phyloP scores from a whole-genome alignment of 2,113 vertebrate species.

The Nothobranchius furzeri region DNA sequence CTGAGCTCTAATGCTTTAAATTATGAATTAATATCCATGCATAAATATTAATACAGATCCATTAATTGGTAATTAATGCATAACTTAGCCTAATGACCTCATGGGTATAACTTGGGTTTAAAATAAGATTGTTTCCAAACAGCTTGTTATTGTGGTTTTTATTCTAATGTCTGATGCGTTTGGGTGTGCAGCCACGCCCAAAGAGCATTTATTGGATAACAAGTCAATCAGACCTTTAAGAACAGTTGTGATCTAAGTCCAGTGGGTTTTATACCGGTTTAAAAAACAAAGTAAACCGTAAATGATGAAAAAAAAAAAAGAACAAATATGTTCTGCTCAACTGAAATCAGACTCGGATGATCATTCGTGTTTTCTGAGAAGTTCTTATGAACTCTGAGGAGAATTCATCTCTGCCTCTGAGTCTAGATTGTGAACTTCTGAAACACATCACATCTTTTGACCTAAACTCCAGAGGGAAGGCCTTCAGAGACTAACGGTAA shows the following conservation, averaged over 20 bases:
- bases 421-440: too few species aligned
- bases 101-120: constrained; percentile 22
- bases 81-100: constrained; percentile 39
- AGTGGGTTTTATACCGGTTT: neutral
- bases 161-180: neutral
- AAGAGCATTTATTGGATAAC: too few species aligned
- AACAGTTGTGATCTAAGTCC: constrained; percentile 2
- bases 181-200: too few species aligned
- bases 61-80: constrained; percentile 48
- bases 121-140: constrained; percentile 40
- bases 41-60: constrained; percentile 45
- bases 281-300: neutral
- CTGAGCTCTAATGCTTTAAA: constrained; percentile 31
- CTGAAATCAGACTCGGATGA: too few species aligned
- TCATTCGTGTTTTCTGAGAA: too few species aligned
- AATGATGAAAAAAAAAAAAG: too few species aligned
- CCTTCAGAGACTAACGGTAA: too few species aligned
- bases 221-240: neutral
- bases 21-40: constrained; percentile 44
- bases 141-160: constrained; percentile 19
- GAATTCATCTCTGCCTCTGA: too few species aligned
- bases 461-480: too few species aligned
- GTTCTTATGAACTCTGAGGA: too few species aligned
- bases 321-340: too few species aligned
- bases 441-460: too few species aligned